A percentile compares a stretch with the other conserved stretches of the same genome.
phyloP scores from a whole-genome alignment of 2,888 invertebrate species.

The Agapetus fuscipes region DNA sequence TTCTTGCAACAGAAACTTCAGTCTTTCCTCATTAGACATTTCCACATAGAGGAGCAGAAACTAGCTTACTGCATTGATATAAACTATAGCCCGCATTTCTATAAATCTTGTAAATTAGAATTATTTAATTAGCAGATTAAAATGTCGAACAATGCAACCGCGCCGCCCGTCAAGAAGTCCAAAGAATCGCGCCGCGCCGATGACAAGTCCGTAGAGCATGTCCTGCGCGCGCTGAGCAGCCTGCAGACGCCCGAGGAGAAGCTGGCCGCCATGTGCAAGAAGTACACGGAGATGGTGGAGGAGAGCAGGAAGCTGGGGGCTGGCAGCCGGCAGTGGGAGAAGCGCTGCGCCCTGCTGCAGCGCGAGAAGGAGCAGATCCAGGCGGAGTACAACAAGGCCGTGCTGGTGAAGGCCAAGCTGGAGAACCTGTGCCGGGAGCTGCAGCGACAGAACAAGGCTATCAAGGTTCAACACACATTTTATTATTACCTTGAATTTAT shows the following conservation, averaged over 20 bases:
- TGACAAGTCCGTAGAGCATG: conserved; percentile 54
- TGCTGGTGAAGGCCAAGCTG: conserved; percentile 72
- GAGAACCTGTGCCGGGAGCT: conserved; percentile 88
- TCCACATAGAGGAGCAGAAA: too few relatives aligned
- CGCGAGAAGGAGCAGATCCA: conserved; percentile 77
- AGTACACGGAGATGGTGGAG: conserved; percentile 66
- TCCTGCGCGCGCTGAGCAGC: conserved; percentile 51
- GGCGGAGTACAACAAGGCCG: conserved; percentile 71
- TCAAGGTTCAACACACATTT: conserved; percentile 73
- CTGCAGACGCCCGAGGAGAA: conserved; percentile 57
- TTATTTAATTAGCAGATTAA: too few relatives aligned
- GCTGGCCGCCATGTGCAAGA: conserved; percentile 58
- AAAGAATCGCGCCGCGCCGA: conserved; percentile 35
- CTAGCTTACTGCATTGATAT: too few relatives aligned
- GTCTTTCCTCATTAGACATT: too few relatives aligned
- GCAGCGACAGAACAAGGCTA: conserved; percentile 84
- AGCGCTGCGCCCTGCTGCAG: conserved; percentile 46
- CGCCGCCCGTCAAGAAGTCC: conserved; percentile 8
- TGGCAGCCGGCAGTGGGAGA: conserved; percentile 50
- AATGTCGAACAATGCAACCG: too few relatives aligned
- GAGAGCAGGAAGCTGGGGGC: conserved; percentile 55
- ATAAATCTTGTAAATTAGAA: too few relatives aligned
- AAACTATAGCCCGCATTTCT: too few relatives aligned
- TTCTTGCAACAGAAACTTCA: too few relatives aligned
- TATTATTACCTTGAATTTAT: too few relatives aligned